Evolutionary conservation across 2,113 vertebrate genomes (phyloP), one percentile per base, ranked within the genome.

Genomic region (Oncorhynchus clarkii): DNA sequence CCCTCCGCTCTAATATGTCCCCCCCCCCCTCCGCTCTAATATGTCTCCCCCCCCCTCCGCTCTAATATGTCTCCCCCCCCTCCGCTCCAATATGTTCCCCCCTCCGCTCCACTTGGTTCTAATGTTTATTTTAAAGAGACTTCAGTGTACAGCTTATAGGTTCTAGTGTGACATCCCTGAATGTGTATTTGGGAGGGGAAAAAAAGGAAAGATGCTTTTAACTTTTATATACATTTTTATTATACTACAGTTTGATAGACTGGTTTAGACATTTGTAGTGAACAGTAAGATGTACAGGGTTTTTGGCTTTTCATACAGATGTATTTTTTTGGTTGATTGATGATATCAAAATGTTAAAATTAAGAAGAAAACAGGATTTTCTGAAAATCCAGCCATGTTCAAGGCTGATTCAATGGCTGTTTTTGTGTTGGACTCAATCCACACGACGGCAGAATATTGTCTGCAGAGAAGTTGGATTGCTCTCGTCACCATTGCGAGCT

Each of bases 201-300:
- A 49, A 54, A 49, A 49, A 70, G 4, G 5, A 69, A 26, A 5
- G 9, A 60, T 64, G 13, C 31, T n/a, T 31, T 48, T 70, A 29
- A 69, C 5, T 89, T 91, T 91, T 91, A 79, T 90, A 91, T 9
- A 92, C 89, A 85, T 82, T 84, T 91, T 90, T 93, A 87, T 90
- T 90, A 90, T 89, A 89, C 88, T 88, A 91, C 90, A 92, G 79
- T 60, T 87, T 83, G 75, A 88, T 90, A 88, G 82, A 87, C 82
- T 77, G 84, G 68, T 82, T 88, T 88, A 80, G 80, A 90, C 87
- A 85, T 87, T 85, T 83, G 77, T 86, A 82, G 84, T 84, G 86
- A 88, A 86, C 86, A 82, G 76, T 74, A 86, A 49, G 69, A 85
- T 79, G 67, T 80, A 78, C 81, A 86, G 73, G 78, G 69, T 83